Base-by-base conservation (phyloP, 23 tunicate species). In the Styela clava region DNA sequence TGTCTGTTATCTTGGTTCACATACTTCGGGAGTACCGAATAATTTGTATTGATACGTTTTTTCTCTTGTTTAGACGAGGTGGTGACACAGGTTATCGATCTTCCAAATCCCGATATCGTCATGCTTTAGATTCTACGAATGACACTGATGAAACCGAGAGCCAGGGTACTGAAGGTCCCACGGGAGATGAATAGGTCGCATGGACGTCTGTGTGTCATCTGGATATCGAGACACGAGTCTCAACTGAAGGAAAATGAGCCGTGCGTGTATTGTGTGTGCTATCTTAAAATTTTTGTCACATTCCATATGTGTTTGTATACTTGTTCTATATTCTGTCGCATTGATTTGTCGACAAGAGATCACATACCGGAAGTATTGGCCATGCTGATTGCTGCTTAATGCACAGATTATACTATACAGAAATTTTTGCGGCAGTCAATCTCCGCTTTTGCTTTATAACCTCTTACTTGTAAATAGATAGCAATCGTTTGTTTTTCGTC, bases 11-110 rank as follows among this genome's bases (percentile, higher is more conserved):
- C n/a, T n/a, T n/a, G n/a, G n/a, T n/a, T n/a, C n/a, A n/a, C n/a
- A n/a, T n/a, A n/a, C n/a, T n/a, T n/a, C n/a, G n/a, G n/a, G n/a
- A n/a, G n/a, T n/a, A n/a, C n/a, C n/a, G n/a, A n/a, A n/a, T n/a
- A n/a, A n/a, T n/a, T n/a, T n/a, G n/a, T n/a, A n/a, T n/a, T n/a
- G n/a, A n/a, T n/a, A n/a, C n/a, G n/a, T n/a, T n/a, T n/a, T n/a
- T n/a, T n/a, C n/a, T n/a, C n/a, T n/a, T n/a, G n/a, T n/a, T n/a
- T 64, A 76, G 81, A 24, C 81, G 81, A 12, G 81, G 62, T 64
- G 83, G 83, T n/a, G 72, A 31, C 26, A 27, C 73, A n/a, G 83
- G 63, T 22, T 79, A 79, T 3, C 83, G 83, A 0, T 30, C 73
- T 0, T 65, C 33, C 27, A 73, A 32, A 16, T 73, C 78, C 16